Conservation (phyloP, 2,888 invertebrate species). For the Cosmia trapezina region DNA sequence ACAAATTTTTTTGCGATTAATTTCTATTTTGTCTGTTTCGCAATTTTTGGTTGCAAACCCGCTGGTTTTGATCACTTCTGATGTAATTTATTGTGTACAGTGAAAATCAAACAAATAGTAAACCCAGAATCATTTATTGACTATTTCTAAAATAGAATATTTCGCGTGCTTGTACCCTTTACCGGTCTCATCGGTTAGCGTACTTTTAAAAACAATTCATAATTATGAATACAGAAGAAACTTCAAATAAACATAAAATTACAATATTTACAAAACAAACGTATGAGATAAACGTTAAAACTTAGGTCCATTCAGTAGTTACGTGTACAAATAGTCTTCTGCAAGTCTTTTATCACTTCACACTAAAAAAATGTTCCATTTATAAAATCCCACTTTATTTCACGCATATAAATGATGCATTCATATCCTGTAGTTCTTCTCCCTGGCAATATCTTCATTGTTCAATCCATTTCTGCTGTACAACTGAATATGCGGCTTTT, state of each 20-base stretch:
- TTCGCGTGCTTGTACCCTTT: slow-evolving; percentile 57
- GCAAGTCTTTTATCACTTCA: slow-evolving; percentile 68
- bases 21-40: background rate
- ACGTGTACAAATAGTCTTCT: slow-evolving; percentile 57
- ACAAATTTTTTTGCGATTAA: too few relatives aligned
- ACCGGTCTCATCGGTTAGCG: slow-evolving; percentile 32
- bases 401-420: slow-evolving; percentile 1
- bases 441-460: slow-evolving; percentile 48
- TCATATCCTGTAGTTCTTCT: slow-evolving; percentile 33
- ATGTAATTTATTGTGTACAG: background rate
- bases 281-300: slow-evolving; percentile 61
- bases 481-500: slow-evolving; percentile 72
- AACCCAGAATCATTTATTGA: slow-evolving; percentile 68
- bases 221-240: slow-evolving; percentile 56
- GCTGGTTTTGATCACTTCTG: background rate
- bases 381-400: slow-evolving; percentile 45
- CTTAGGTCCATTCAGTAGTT: slow-evolving; percentile 65
- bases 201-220: slow-evolving; percentile 63
- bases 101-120: slow-evolving; percentile 37
- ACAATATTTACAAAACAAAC: slow-evolving; percentile 69
- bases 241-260: slow-evolving; percentile 61
- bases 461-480: slow-evolving; percentile 71
- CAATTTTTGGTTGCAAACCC: too few relatives aligned
- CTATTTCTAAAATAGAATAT: slow-evolving; percentile 56
- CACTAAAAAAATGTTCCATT: slow-evolving; percentile 64